Percentiles rank a stretch among this genome's conserved stretches.
These are phyloP conservation scores for Sturnira hondurensis DNA, from an alignment of 2,113 vertebrate species.

Conservation along the genomic window DNA sequence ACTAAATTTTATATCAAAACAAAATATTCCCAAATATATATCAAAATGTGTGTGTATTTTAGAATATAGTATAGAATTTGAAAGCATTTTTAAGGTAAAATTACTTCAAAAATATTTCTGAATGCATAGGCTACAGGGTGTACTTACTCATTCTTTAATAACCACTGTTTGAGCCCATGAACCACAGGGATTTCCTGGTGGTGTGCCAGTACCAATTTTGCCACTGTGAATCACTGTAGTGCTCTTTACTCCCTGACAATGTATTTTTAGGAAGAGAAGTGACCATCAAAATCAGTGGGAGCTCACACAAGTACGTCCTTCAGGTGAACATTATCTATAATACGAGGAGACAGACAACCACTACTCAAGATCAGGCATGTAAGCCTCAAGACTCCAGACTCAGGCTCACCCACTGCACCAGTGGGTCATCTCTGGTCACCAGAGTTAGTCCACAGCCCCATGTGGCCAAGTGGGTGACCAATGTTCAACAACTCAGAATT, in stretches of 20 bases:
- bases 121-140: background rate
- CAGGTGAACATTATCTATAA: background rate
- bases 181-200: background rate
- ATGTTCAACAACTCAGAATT: background rate
- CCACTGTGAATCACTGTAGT: background rate
- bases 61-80: background rate
- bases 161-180: background rate
- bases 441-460: background rate
- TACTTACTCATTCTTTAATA: background rate
- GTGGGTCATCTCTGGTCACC: background rate
- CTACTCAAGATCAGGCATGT: background rate
- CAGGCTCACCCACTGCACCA: background rate
- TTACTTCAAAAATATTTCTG: background rate
- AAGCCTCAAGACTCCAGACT: background rate
- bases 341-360: background rate
- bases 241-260: background rate
- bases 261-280: background rate
- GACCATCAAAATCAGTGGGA: background rate
- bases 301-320: background rate
- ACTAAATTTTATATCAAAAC: background rate
- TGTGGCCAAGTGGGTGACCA: background rate
- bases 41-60: background rate
- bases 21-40: background rate
- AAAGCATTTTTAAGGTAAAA: slow-evolving; percentile 8
- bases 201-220: background rate